These are phyloP conservation scores for Zapus hudsonius DNA, from an alignment of 2,113 vertebrate genomes.

Conservation along the genomic window DNA sequence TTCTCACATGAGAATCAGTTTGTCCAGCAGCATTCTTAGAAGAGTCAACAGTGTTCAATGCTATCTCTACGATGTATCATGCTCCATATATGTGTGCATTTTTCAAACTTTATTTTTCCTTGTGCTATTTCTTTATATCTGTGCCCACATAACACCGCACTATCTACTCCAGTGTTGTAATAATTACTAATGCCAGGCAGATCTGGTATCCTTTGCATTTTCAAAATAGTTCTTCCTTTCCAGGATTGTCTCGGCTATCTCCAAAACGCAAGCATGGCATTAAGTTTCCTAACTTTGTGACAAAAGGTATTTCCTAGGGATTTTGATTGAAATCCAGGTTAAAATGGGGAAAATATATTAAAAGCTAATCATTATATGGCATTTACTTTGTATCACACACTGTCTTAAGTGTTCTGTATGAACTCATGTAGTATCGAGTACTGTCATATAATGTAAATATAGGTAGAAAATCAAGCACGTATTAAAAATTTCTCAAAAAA, in stretches of 20 bases:
- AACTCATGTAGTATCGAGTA: neutral
- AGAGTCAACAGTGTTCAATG: neutral
- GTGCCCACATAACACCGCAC: neutral
- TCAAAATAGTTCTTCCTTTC: neutral
- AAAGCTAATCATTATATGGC: neutral
- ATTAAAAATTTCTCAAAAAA: constrained; percentile 3
- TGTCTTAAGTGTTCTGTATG: neutral
- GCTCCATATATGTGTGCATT: neutral
- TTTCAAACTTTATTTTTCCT: neutral
- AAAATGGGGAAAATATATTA: neutral
- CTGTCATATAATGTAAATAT: neutral
- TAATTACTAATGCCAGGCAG: too few relatives aligned
- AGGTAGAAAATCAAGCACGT: neutral
- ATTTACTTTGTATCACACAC: neutral
- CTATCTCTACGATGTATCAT: neutral
- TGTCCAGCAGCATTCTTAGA: too few relatives aligned
- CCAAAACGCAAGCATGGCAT: neutral
- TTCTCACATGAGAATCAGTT: neutral
- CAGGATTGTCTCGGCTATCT: neutral
- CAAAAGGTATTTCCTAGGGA: neutral
- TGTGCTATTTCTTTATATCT: neutral
- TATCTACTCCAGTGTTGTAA: neutral
- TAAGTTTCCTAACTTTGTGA: neutral
- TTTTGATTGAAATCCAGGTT: neutral
- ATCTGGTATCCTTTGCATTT: too few relatives aligned